Percentiles rank a stretch among this genome's conserved stretches.
Conservation (phyloP, 2,888 invertebrate species). For the Xestia xanthographa region DNA sequence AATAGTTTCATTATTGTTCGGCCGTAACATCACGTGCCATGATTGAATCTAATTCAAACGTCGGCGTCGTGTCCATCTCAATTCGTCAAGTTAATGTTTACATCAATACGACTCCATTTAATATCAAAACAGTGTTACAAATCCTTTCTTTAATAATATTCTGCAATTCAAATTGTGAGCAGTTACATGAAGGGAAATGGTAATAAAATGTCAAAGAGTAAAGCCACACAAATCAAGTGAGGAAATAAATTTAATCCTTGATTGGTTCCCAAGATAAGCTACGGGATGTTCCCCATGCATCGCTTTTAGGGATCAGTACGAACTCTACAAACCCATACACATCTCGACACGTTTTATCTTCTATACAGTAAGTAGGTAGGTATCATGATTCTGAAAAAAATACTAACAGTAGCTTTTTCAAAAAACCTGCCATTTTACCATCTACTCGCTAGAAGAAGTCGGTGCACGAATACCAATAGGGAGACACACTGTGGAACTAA, state of each 20-base stretch:
- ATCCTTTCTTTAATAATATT: not conserved
- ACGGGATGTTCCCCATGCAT: slow-evolving; percentile 8
- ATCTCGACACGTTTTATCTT: not conserved
- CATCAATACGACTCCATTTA: not conserved
- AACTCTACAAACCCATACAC: not conserved
- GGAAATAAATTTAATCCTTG: slow-evolving; percentile 37
- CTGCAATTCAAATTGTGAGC: slow-evolving; percentile 19
- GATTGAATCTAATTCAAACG: not conserved
- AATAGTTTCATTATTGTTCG: too few relatives aligned
- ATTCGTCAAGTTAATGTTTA: not conserved
- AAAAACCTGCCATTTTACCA: not conserved
- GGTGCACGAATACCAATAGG: not conserved
- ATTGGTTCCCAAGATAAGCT: slow-evolving; percentile 54
- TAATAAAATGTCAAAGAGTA: slow-evolving; percentile 34
- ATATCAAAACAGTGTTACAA: not conserved
- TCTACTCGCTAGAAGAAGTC: not conserved
- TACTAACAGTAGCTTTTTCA: not conserved
- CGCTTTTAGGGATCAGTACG: not conserved
- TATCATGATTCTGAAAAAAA: not conserved
- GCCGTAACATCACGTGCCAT: not conserved
- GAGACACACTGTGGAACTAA: too few relatives aligned
- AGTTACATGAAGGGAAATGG: not conserved
- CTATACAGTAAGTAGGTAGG: not conserved
- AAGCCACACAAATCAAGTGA: slow-evolving; percentile 23
- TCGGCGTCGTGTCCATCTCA: not conserved